Base-by-base conservation (phyloP, 2,113 vertebrate species). In the Natator depressus region DNA sequence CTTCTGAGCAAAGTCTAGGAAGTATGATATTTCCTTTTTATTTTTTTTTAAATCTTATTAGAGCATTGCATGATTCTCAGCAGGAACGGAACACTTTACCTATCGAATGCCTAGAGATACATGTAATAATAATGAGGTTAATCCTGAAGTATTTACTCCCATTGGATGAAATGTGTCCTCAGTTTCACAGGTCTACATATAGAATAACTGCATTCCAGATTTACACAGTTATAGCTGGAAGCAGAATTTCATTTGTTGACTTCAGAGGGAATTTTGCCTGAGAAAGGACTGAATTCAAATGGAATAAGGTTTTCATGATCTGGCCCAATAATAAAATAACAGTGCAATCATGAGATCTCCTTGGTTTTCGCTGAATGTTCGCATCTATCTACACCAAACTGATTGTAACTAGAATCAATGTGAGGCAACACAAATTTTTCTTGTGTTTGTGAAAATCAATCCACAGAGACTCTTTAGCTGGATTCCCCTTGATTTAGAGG, bases 191-290 rank as follows among this genome's bases (percentile, higher is more conserved):
- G 7, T 85, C 62, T 95, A 92, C 95, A 88, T 84, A 79, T 0
- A 75, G 93, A 96, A 84, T 42, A 94, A 92, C 80, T 94, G 91
- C 72, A 96, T 54, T 80, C 83, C 93, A 94, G 89, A 88, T 69
- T 79, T 90, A 86, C 94, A 78, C 82, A 90, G 78, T 62, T 94
- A 83, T 5, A 88, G 27, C 84, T 92, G 91, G 62, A 88, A 96
- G 86, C 78, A 94, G 65, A 90, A 69, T 92, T 53, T 94, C 80
- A 84, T 86, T 89, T 82, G 59, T 9, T 9, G 1, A 75, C 89
- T 95, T 93, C 47, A 88, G 62, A 0, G 0, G 87, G 46, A 96
- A 87, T 47, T 51, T 92, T 93, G 80, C 89, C 76, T 85, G 31
- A 90, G 75, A 79, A 94, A 82, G 92, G 57, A 69, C 91, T 0